Conservation (phyloP, 2,113 vertebrate genomes). For the Phylloscopus trochiloides region DNA sequence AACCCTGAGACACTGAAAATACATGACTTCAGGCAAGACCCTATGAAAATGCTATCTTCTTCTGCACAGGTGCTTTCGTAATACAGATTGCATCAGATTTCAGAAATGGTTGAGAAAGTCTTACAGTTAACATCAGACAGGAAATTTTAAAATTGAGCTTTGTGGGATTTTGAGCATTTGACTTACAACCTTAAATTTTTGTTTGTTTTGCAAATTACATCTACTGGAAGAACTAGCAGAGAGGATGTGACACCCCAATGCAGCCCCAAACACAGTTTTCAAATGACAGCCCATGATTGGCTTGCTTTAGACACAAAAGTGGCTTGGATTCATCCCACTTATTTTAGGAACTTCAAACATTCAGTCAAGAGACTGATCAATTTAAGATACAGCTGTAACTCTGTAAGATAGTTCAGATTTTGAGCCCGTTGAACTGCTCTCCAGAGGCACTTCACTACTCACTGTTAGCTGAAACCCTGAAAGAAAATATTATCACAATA, state of each 20-base stretch:
- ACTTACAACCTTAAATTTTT: not conserved
- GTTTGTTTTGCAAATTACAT: not conserved
- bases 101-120: not conserved
- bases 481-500: not conserved
- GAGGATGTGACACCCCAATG: not conserved
- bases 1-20: not conserved
- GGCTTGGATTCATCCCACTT: not conserved
- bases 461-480: not conserved
- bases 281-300: not conserved
- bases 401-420: not conserved
- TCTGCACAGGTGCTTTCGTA: not conserved
- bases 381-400: not conserved
- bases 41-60: not conserved
- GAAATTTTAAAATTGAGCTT: not conserved
- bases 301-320: not conserved
- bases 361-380: not conserved
- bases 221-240: not conserved
- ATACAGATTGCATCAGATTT: not conserved
- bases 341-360: not conserved
- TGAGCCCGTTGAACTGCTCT: not conserved
- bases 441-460: not conserved
- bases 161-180: not conserved
- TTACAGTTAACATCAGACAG: not conserved
- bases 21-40: not conserved
- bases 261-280: not conserved